Conservation (phyloP, 2,113 vertebrate species). For the Chroicocephalus ridibundus region DNA sequence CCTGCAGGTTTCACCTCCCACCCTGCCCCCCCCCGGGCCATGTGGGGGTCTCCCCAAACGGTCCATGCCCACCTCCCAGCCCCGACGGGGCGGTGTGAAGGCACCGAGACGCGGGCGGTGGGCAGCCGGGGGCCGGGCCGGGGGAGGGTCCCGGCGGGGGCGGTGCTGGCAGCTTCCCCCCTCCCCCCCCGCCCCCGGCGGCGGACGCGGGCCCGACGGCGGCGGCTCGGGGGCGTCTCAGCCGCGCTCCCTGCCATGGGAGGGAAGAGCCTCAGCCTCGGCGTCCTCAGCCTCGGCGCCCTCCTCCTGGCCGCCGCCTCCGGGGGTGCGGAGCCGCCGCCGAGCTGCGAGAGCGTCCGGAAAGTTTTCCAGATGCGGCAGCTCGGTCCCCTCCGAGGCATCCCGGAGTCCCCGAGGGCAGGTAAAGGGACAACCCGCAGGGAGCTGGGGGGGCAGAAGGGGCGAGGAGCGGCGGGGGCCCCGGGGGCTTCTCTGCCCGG, state of each 20-base stretch:
- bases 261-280: background rate
- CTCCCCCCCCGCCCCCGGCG: no score
- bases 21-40: accelerated
- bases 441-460: background rate
- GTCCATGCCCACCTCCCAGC: background rate
- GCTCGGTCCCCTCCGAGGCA: slow-evolving; percentile 71
- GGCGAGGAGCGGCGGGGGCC: background rate
- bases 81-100: background rate
- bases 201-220: background rate
- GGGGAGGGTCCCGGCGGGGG: background rate
- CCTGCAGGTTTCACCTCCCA: background rate
- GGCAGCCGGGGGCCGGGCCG: background rate
- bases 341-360: slow-evolving; percentile 79
- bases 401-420: slow-evolving; percentile 74
- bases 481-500: no score
- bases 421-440: slow-evolving; percentile 62
- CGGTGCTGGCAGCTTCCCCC: background rate
- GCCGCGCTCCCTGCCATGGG: background rate
- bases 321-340: slow-evolving; percentile 11
- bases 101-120: accelerated
- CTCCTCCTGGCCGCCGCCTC: background rate
- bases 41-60: accelerated
- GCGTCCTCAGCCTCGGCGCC: background rate
- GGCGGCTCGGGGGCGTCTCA: background rate
- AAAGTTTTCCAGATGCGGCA: slow-evolving; percentile 84